phyloP scores from a whole-genome alignment of 2,113 vertebrate genomes.

The Microcebus murinus region DNA sequence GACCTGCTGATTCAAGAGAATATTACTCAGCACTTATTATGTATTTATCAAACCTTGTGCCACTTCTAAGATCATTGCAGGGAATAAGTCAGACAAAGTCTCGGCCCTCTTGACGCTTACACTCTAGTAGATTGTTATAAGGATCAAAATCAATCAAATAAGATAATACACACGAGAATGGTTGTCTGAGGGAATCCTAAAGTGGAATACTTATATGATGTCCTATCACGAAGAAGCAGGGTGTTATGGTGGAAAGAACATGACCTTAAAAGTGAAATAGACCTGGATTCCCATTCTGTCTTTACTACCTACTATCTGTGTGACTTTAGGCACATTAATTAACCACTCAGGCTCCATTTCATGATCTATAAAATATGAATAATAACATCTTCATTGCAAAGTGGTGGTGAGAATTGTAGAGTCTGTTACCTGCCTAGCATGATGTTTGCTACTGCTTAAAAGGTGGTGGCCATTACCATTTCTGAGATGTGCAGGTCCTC shows the following conservation, averaged over 20 bases:
- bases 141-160: background rate
- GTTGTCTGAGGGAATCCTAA: background rate
- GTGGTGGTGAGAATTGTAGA: background rate
- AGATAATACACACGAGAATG: background rate
- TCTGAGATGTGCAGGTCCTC: background rate
- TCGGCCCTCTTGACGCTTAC: background rate
- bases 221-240: background rate
- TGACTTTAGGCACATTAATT: background rate
- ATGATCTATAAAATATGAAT: background rate
- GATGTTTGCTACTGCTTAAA: background rate
- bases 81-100: background rate
- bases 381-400: background rate
- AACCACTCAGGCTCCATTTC: background rate
- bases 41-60: background rate
- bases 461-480: background rate
- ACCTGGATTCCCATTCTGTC: background rate
- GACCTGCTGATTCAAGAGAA: background rate
- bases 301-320: background rate
- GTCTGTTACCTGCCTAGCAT: background rate
- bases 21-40: background rate
- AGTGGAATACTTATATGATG: background rate
- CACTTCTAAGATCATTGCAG: background rate
- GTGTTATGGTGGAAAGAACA: background rate
- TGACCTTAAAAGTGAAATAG: background rate
- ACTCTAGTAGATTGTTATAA: background rate